Base-by-base conservation (phyloP, 2,888 invertebrate species). In the Ophion obscuratus region DNA sequence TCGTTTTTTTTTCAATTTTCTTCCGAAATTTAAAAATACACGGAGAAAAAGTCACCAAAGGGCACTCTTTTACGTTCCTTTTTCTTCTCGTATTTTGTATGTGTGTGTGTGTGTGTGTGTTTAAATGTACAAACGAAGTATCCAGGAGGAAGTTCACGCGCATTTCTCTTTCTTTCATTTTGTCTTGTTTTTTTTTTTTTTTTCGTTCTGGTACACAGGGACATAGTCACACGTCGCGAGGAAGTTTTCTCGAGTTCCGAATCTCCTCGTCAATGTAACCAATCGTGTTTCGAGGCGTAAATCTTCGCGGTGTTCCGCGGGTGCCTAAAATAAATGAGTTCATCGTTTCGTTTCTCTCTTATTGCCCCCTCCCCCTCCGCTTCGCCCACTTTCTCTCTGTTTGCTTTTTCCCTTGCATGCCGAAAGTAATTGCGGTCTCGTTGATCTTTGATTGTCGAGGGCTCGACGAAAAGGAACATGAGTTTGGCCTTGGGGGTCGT, bases 251-350 rank as follows among this genome's bases (percentile, higher is more conserved):
- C 81, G 78, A 70, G 85, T 82, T 82, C 81, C 85, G 78, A 73
- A 85, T 71, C 62, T 85, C 75, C 79, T 76, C 76, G 75, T 85
- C 75, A 85, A 85, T 79, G 85, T 75, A 80, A 62, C 78, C 78
- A 66, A 80, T 62, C 79, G 78, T 85, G 82, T 85, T 82, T 82
- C 81, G 85, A 68, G 82, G 66, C 79, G 79, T 53, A 75, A 75
- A 82, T 75, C 78, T 82, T 85, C 85, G 81, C 78, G 85, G 71
- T 71, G 82, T 83, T 82, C 82, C 82, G 81, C 85, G 85, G 57
- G 78, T 83, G 79, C 85, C 85, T 85, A 85, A 79, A 85, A 85
- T 83, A 83, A 85, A 85, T 80, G 82, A 85, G 20, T 85, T 82
- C 76, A 85, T 82, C 76, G 67, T 62, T 66, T 73, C 24, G 24